Conservation (phyloP, 2,113 vertebrate genomes). For the Guaruba guarouba region DNA sequence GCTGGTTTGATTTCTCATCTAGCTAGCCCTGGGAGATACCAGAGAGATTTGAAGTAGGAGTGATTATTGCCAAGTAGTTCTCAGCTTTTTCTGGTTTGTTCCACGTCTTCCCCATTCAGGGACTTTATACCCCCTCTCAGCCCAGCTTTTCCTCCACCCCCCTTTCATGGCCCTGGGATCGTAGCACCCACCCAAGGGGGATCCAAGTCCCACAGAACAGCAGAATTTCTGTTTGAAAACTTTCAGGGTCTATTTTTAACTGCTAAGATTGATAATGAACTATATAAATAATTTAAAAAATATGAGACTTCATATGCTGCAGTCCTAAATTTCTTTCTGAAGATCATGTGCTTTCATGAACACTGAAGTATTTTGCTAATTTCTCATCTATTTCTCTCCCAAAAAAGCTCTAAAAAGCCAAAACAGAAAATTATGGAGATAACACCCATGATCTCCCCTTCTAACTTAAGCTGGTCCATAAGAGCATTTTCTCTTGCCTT, state of each 20-base stretch:
- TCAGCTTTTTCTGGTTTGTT: background rate
- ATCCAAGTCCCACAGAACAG: accelerated
- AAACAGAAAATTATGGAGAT: background rate
- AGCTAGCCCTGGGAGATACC: background rate
- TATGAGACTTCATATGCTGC: background rate
- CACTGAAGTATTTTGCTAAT: background rate
- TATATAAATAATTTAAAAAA: background rate
- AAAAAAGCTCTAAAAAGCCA: background rate
- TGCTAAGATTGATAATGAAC: background rate
- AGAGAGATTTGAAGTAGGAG: accelerated
- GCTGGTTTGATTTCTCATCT: background rate
- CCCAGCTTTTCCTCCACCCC: background rate
- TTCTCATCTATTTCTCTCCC: background rate
- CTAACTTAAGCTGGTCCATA: background rate
- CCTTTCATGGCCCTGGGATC: accelerated
- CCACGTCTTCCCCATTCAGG: background rate
- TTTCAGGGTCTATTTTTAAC: background rate
- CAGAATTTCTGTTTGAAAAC: background rate
- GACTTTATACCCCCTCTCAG: background rate
- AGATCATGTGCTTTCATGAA: background rate
- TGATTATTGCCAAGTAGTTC: accelerated
- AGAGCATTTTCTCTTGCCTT: background rate
- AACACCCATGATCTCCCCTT: background rate
- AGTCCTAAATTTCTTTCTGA: background rate
- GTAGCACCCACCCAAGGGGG: background rate